Percentiles rank a stretch among this genome's conserved stretches.
Evolutionary conservation across 53 echinoderm and acorn worm genomes (phyloP).

Genomic region (Luidia sarsii): DNA sequence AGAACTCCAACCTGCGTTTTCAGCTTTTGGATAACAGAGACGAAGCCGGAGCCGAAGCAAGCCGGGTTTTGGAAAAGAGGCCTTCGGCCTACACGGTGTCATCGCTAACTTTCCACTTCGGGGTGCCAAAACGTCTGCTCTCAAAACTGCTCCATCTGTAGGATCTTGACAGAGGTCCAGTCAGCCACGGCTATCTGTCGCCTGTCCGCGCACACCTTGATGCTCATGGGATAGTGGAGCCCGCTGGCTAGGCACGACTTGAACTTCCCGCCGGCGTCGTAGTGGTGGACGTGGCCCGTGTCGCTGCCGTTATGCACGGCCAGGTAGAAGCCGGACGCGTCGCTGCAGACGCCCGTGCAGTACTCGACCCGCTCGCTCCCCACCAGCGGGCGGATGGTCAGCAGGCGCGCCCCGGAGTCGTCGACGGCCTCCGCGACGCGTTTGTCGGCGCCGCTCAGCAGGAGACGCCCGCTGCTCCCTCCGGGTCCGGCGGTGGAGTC

Average conservation of each 20-base stretch:
- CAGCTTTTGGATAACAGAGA: not conserved
- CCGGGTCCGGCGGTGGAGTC: not conserved
- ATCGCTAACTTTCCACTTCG: too few relatives aligned
- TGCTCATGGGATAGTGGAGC: slow-evolving; percentile 42
- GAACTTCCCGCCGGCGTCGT: slow-evolving; percentile 27
- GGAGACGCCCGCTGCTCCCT: not conserved
- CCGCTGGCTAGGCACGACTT: slow-evolving; percentile 5
- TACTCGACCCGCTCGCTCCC: slow-evolving; percentile 20
- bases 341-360: slow-evolving; percentile 45
- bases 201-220: slow-evolving; percentile 20
- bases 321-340: slow-evolving; percentile 22
- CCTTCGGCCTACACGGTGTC: too few relatives aligned
- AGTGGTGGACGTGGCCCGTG: slow-evolving; percentile 39
- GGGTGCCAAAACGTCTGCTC: too few relatives aligned
- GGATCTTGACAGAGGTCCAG: slow-evolving; percentile 50
- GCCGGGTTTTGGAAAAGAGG: not conserved
- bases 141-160: slow-evolving; percentile 23
- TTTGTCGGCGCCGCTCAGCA: slow-evolving; percentile 30
- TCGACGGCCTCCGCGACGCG: slow-evolving; percentile 23
- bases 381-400: slow-evolving; percentile 6
- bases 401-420: slow-evolving; percentile 7
- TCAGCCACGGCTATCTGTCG: slow-evolving; percentile 39
- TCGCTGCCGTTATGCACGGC: slow-evolving; percentile 47
- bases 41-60: too few relatives aligned
- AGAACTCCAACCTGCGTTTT: too few relatives aligned